These are phyloP conservation scores for Diplolepis rosae DNA, from an alignment of 2,888 invertebrate genomes.

Conservation along the genomic window DNA sequence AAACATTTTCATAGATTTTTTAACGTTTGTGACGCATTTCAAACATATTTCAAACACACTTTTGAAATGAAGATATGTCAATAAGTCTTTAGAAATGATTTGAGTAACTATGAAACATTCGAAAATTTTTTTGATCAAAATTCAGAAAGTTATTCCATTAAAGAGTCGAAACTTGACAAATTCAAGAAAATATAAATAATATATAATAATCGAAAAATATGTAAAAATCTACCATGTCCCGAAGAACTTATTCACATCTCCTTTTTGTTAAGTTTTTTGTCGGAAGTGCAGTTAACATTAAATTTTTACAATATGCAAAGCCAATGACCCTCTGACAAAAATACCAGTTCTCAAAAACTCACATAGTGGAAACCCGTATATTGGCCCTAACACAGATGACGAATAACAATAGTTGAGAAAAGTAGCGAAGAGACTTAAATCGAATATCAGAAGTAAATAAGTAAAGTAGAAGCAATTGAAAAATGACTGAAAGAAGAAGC, in stretches of 20 bases:
- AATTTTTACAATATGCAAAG: neutral
- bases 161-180: neutral
- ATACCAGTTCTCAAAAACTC: neutral
- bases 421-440: neutral
- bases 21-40: neutral
- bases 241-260: neutral
- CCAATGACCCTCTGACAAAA: neutral
- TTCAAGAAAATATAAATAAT: neutral
- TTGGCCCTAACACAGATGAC: neutral
- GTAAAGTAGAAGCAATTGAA: neutral
- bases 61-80: neutral
- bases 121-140: neutral
- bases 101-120: neutral
- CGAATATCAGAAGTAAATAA: conserved; percentile 2
- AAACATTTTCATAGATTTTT: neutral
- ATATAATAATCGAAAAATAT: neutral
- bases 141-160: no score
- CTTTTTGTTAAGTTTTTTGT: neutral
- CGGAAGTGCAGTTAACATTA: neutral
- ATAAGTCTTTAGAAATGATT: neutral
- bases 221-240: neutral
- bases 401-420: conserved; percentile 14
- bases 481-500: neutral
- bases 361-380: neutral
- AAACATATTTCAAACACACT: conserved; percentile 13